phyloP scores from a whole-genome alignment of 1,140 invertebrate genomes.

The Brachystomella parvula region DNA sequence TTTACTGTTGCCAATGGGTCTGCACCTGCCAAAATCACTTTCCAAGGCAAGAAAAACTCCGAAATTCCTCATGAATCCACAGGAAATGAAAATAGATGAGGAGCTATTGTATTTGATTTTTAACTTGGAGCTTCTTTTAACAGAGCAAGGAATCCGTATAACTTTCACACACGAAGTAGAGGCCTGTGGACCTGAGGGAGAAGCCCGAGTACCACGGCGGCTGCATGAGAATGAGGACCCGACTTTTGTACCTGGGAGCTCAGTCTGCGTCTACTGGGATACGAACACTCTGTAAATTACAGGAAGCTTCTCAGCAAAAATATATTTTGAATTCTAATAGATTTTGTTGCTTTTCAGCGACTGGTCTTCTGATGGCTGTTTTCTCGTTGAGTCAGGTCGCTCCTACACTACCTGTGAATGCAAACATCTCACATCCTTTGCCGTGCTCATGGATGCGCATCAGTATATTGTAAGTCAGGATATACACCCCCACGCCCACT shows the following conservation, averaged over 20 bases:
- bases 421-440: slow-evolving; percentile 57
- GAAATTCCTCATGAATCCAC: too few species aligned
- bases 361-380: slow-evolving; percentile 45
- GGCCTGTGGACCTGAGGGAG: neutral
- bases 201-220: neutral
- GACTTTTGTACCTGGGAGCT: neutral
- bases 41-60: neutral
- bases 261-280: slow-evolving; percentile 17
- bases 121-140: too few species aligned
- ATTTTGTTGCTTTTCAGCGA: slow-evolving; percentile 11
- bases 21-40: neutral
- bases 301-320: too few species aligned
- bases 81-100: neutral
- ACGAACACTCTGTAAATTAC: neutral
- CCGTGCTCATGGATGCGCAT: slow-evolving; percentile 48
- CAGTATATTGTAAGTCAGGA: slow-evolving; percentile 36
- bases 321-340: neutral
- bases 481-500: neutral
- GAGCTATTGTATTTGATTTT: neutral
- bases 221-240: neutral
- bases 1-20: neutral
- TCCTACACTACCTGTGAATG: slow-evolving; percentile 52
- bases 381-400: slow-evolving; percentile 43
- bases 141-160: neutral
- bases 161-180: neutral